phyloP scores from a whole-genome alignment of 2,797 vertebrate species.

The Karalla daura region DNA sequence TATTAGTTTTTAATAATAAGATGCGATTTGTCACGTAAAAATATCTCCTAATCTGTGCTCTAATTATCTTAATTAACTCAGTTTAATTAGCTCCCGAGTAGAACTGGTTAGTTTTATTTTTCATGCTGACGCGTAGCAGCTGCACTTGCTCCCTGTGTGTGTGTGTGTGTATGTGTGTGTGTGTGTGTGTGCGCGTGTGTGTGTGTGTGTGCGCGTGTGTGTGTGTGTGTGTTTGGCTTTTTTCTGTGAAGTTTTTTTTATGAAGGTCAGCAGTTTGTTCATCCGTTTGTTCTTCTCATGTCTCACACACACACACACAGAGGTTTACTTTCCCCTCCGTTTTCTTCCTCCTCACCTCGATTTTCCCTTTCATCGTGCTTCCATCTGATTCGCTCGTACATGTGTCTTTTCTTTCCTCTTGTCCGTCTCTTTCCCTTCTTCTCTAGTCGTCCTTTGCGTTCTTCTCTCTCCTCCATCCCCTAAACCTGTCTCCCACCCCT shows the following conservation, averaged over 20 bases:
- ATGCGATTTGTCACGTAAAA: background rate
- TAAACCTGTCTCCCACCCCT: background rate
- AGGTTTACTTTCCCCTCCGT: background rate
- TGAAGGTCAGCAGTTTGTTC: slow-evolving; percentile 27
- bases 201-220: background rate
- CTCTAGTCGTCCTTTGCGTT: background rate
- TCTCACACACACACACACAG: slow-evolving; percentile 7
- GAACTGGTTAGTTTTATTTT: slow-evolving; percentile 15
- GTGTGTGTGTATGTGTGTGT: background rate
- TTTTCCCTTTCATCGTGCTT: background rate
- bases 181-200: background rate
- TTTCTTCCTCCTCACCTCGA: background rate
- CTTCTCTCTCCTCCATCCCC: background rate
- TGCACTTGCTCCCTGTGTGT: background rate
- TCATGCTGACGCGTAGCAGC: background rate
- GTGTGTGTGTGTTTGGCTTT: background rate
- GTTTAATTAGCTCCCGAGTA: slow-evolving; percentile 24
- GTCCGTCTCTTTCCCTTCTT: background rate
- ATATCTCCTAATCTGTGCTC: slow-evolving; percentile 17
- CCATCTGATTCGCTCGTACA: background rate
- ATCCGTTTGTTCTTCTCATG: background rate
- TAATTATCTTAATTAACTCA: slow-evolving; percentile 43
- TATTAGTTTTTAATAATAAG: background rate
- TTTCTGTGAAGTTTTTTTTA: background rate
- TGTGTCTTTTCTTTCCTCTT: background rate